Base-by-base conservation (phyloP, 2,797 vertebrate genomes). In the Notolabrus celidotus region DNA sequence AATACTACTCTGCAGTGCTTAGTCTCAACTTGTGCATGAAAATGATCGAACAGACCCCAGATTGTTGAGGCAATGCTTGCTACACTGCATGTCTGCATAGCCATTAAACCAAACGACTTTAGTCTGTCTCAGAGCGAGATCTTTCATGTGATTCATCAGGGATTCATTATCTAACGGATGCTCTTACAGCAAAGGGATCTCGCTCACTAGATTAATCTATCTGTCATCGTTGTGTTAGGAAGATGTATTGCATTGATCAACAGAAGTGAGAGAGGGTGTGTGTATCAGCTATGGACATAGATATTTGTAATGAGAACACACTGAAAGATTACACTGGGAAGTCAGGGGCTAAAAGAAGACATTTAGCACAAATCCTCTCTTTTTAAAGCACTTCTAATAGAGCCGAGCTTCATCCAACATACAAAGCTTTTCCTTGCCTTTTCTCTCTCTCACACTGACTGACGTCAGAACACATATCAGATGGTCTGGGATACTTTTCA, bases 171-270 rank as follows among this genome's bases (percentile, higher is more conserved):
- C 90, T 88, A 70, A 68, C 74, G 80, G 90, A 85, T 85, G 82
- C 86, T 87, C 84, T 86, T 59, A 63, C 78, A 63, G 81, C 87
- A 79, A 76, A 78, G 86, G 83, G 86, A 88, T 89, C 85, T 65
- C 86, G 84, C 86, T 87, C 83, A 89, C 80, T 84, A 88, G 89
- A 94, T 93, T 91, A 92, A 94, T 94, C 90, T 90, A 84, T 88
- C 89, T 92, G 91, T 93, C 92, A 90, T 71, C 54, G 58, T 86
- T 85, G 71, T 79, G 86, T 92, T 86, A 87, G 80, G 88, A 93
- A 92, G 91, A 94, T 91, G 45, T 89, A 93, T 92, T 84, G 86
- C 87, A 84, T 90, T 89, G 87, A 85, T 88, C 77, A 80, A 42
- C 64, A 73, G 56, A 81, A 83, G 79, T 83, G 71, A 75, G 53